Conservation (phyloP, 2,113 vertebrate genomes). For the Crotalus tigris region DNA sequence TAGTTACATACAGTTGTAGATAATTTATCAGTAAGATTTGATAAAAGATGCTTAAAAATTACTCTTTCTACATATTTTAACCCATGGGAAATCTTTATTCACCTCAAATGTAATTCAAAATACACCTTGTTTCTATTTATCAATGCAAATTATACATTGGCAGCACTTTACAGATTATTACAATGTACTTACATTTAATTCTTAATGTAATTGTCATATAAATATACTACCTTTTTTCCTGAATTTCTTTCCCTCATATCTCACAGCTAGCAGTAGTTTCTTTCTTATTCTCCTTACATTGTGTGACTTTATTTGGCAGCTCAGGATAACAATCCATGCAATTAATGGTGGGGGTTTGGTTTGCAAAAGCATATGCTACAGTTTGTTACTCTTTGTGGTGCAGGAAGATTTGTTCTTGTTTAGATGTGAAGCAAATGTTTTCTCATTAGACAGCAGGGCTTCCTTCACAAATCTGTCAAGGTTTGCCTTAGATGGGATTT, state of each 20-base stretch:
- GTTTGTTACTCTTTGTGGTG: background rate
- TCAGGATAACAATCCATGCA: background rate
- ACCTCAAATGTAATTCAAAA: background rate
- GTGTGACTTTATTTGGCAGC: too few species aligned
- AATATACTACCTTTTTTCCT: background rate
- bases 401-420: background rate
- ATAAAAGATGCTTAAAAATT: background rate
- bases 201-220: background rate
- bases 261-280: background rate
- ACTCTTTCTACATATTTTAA: background rate
- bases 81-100: background rate
- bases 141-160: background rate
- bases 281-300: background rate
- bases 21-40: background rate
- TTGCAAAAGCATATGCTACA: background rate
- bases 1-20: background rate
- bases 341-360: background rate
- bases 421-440: background rate
- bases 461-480: background rate
- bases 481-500: background rate
- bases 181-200: background rate
- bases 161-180: background rate
- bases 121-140: background rate
- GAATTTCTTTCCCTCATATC: background rate
- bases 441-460: background rate